These are phyloP conservation scores for Dynastes maya DNA, from an alignment of 2,888 invertebrate species.

Conservation along the genomic window DNA sequence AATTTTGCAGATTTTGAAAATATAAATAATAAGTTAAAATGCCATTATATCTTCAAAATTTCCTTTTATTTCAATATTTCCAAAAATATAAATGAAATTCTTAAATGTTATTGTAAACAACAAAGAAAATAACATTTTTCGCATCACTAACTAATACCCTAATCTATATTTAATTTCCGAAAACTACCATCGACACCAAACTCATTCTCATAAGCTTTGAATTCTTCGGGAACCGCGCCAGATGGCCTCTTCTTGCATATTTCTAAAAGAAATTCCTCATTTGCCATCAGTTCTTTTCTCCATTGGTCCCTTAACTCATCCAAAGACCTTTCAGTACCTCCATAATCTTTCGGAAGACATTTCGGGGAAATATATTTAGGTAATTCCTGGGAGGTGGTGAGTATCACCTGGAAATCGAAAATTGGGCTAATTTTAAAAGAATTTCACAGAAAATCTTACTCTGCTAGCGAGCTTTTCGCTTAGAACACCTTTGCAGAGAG, in stretches of 20 bases:
- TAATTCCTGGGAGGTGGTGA: slow-evolving; percentile 66
- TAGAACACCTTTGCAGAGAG: neutral
- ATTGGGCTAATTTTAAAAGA: neutral
- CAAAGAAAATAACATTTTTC: neutral
- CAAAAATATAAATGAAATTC: too few species aligned
- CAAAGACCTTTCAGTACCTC: slow-evolving; percentile 74
- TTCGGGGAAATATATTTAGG: slow-evolving; percentile 74
- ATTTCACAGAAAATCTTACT: neutral
- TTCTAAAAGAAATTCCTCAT: slow-evolving; percentile 74
- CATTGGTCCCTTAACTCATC: slow-evolving; percentile 73
- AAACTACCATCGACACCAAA: slow-evolving; percentile 75
- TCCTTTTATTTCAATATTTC: too few species aligned
- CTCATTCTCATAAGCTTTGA: slow-evolving; percentile 58
- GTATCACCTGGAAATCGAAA: neutral
- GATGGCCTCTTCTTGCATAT: slow-evolving; percentile 73
- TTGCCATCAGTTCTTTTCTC: slow-evolving; percentile 71
- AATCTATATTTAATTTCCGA: slow-evolving; percentile 76
- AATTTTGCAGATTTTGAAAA: too few species aligned
- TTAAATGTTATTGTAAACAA: neutral
- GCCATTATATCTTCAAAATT: too few species aligned
- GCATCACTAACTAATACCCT: neutral
- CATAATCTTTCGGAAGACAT: slow-evolving; percentile 78
- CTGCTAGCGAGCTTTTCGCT: neutral
- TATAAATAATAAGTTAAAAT: too few species aligned
- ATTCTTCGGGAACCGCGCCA: slow-evolving; percentile 58